Base-by-base conservation (phyloP, 2,113 vertebrate genomes). In the Ardeotis arabs region DNA sequence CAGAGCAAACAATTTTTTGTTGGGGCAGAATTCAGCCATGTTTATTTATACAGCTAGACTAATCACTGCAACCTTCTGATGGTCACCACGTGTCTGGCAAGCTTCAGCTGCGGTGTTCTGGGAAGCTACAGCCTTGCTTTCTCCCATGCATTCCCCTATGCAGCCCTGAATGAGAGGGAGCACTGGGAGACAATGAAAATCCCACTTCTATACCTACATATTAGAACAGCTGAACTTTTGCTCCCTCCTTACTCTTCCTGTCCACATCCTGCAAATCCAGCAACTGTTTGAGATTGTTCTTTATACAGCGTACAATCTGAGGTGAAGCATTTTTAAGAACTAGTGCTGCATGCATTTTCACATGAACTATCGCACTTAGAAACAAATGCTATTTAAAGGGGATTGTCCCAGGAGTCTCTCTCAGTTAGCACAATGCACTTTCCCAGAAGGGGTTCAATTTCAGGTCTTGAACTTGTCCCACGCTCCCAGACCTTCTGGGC, bases 321-420 rank as follows among this genome's bases (percentile, higher is more conserved):
- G 87, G 95, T 93, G 93, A 91, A 95, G 80, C 87, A 59, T 66
- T 93, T 6, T 10, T 79, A 95, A 90, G 76, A 90, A 58, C 63
- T 69, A 44, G 59, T 14, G 63, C 87, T 74, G 90, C n/a, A 58
- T 29, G 81, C 70, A 91, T 93, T 97, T 96, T 97, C 96, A 96
- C 95, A 97, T 96, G 96, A 97, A 97, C 96, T 95, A 73, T 89
- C 50, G 53, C 95, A 93, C 95, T 96, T 93, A 89, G 95, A 93
- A 97, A 89, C 62, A 94, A 95, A 89, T 87, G 91, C 95, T 96
- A 97, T 97, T 96, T 97, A 94, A 95, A 97, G 95, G 85, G 78
- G 82, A 31, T 89, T 93, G 95, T 97, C 96, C 95, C 96, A 94
- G 89, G 93, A 96, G 95, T 96, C 87, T 83, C 77, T 62, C 93